Percentiles rank a stretch among this genome's conserved stretches.
phyloP scores from a whole-genome alignment of 2,888 invertebrate species.

The Phaonia tiefii region DNA sequence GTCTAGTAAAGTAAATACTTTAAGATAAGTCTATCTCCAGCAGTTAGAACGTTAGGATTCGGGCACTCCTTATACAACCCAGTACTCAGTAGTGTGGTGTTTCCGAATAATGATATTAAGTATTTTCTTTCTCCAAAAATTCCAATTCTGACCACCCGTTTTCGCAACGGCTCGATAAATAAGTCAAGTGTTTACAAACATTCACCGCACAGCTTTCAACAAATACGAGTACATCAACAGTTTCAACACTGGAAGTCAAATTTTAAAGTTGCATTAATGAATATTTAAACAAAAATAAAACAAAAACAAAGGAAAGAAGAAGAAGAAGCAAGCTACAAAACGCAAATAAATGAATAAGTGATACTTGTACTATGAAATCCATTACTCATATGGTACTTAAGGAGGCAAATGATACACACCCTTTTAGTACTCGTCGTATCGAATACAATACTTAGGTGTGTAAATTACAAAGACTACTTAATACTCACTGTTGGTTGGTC shows the following conservation, averaged over 20 bases:
- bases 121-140: no score
- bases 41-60: no score
- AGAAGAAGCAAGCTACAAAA: slow-evolving; percentile 3
- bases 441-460: no score
- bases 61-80: no score
- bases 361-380: neutral
- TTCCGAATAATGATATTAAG: no score
- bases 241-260: slow-evolving; percentile 52
- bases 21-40: no score
- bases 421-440: no score
- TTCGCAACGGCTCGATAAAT: no score
- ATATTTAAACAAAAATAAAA: slow-evolving; percentile 14
- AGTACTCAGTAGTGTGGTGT: no score
- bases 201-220: neutral
- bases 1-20: no score
- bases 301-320: slow-evolving; percentile 19
- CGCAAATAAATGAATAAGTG: slow-evolving; percentile 25
- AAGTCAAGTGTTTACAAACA: slow-evolving; percentile 43
- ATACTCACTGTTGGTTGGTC: neutral
- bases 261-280: neutral
- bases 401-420: slow-evolving; percentile 17
- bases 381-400: slow-evolving; percentile 39
- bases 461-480: no score
- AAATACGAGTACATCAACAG: slow-evolving; percentile 41
- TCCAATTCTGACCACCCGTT: no score